Percentiles rank a stretch among this genome's conserved stretches.
These are phyloP conservation scores for Lophius americanus DNA, from an alignment of 2,797 vertebrate genomes.

Conservation along the genomic window DNA sequence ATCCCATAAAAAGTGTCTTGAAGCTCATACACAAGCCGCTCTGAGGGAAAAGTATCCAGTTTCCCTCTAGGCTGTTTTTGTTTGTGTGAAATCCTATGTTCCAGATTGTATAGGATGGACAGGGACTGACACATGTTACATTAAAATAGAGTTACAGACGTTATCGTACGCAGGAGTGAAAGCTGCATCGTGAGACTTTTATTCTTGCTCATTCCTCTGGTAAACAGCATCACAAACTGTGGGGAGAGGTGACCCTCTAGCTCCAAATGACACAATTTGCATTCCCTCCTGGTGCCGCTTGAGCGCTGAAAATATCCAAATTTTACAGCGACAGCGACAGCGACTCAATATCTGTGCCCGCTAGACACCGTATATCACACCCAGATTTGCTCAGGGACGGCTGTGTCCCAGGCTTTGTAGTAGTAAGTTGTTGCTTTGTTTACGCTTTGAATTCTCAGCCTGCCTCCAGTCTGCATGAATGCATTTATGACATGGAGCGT, in stretches of 20 bases:
- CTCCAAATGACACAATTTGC: conserved; percentile 7
- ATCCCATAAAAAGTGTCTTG: no score
- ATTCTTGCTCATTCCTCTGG: conserved; percentile 1
- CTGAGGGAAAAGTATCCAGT: no score
- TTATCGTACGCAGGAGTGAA: conserved; percentile 2
- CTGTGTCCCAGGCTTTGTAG: conserved; percentile 4
- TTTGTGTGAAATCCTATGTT: background rate
- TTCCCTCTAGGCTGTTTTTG: background rate
- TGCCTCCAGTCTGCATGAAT: conserved; percentile 17
- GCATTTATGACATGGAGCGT: conserved; percentile 17
- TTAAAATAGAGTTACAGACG: conserved; percentile 4
- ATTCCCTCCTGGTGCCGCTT: conserved; percentile 8
- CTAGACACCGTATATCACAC: conserved; percentile 15
- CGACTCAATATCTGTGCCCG: conserved; percentile 4
- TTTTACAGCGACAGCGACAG: background rate
- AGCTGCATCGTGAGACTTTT: background rate
- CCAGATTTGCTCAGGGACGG: conserved; percentile 11
- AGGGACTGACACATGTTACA: background rate
- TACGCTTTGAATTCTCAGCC: conserved; percentile 18
- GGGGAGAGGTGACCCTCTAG: conserved; percentile 19
- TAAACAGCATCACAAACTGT: conserved; percentile 10
- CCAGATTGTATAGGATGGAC: background rate
- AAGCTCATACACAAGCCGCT: no score
- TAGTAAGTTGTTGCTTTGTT: conserved; percentile 10
- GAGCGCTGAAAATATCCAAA: background rate